Evolutionary conservation across 1,140 invertebrate species (phyloP).

Genomic region (Gerris buenoi): DNA sequence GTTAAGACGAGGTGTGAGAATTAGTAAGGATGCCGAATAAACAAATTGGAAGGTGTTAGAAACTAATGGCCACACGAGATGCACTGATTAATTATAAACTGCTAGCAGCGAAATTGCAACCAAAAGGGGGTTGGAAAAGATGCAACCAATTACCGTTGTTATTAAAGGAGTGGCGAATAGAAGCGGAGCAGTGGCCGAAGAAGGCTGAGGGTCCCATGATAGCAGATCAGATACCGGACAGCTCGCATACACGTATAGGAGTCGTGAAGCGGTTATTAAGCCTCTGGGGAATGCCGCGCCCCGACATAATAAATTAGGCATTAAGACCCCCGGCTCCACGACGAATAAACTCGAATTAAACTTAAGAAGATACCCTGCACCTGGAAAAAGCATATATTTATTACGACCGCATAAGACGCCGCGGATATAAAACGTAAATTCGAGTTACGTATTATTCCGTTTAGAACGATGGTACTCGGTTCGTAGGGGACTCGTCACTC

Average conservation of each 20-base stretch:
- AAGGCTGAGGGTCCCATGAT: neutral
- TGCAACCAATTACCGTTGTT: neutral
- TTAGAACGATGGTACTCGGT: neutral
- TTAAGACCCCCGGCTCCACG: neutral
- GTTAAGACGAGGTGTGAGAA: neutral
- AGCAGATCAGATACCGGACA: no score
- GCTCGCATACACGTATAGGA: neutral
- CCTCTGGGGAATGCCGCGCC: neutral
- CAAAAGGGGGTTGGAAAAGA: neutral
- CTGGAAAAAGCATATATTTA: neutral
- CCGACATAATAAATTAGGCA: neutral
- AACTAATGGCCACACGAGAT: neutral
- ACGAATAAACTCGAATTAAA: neutral
- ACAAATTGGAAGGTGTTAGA: neutral
- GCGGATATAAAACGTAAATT: neutral
- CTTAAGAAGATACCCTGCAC: neutral
- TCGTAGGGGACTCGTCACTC: neutral
- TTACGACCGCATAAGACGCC: neutral
- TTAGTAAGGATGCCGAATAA: neutral
- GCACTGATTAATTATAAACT: neutral
- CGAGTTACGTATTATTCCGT: neutral
- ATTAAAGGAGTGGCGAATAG: neutral
- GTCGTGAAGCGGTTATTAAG: neutral
- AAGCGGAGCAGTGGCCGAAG: neutral
- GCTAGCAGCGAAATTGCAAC: neutral